Evolutionary conservation across 2,113 vertebrate species (phyloP).

Genomic region (Chlorodrepanis virens): DNA sequence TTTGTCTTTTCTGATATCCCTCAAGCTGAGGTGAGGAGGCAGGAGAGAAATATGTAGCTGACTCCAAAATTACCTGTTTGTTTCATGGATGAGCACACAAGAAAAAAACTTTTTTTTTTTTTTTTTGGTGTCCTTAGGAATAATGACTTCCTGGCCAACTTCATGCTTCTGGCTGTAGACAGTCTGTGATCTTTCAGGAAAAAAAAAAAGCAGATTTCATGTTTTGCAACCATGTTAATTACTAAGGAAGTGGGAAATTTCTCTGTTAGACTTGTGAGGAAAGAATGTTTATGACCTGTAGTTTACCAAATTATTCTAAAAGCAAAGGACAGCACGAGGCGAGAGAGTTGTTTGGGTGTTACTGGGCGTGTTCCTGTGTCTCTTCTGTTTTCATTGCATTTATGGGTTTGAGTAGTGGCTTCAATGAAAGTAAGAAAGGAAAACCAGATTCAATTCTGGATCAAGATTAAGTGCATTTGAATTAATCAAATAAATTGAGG

Average conservation of each 20-base stretch:
- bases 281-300: not conserved
- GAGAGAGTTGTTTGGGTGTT: not conserved
- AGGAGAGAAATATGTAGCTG: not conserved
- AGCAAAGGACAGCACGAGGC: not conserved
- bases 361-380: not conserved
- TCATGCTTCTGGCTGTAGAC: not conserved
- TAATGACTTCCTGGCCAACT: not conserved
- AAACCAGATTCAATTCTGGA: not conserved
- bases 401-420: not conserved
- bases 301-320: not conserved
- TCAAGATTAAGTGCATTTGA: not conserved
- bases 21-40: rapidly evolving
- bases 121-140: not conserved
- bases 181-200: not conserved
- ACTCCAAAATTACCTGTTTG: not conserved
- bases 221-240: not conserved
- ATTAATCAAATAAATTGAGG: not conserved
- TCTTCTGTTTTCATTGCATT: not conserved
- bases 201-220: not conserved
- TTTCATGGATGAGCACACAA: not conserved
- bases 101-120: not conserved
- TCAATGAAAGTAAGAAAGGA: not conserved
- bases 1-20: not conserved
- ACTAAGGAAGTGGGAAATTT: not conserved
- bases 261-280: not conserved